Conservation (phyloP, 1,140 invertebrate genomes). For the Tribolium madens region DNA sequence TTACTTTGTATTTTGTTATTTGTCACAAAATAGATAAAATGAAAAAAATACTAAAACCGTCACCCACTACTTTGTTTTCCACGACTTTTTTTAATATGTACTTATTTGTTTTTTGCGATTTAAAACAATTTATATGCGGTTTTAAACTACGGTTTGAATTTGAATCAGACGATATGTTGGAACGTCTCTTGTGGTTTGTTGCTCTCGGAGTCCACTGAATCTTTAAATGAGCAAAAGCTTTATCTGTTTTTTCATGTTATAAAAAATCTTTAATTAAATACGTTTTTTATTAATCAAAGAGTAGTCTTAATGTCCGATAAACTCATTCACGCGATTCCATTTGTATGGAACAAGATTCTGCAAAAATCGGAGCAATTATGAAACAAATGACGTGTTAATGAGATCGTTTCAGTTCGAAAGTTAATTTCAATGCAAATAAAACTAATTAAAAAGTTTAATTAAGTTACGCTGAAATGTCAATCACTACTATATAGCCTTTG, state of each 20-base stretch:
- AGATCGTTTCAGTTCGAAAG: constrained; percentile 40
- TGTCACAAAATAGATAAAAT: neutral
- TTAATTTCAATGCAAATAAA: constrained; percentile 58
- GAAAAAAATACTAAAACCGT: too few species aligned
- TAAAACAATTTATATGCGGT: neutral
- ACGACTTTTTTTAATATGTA: too few species aligned
- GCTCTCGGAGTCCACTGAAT: neutral
- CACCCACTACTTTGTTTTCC: too few species aligned
- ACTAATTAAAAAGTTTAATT: constrained; percentile 59
- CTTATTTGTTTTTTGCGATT: neutral
- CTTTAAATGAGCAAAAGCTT: neutral
- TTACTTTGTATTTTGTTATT: neutral
- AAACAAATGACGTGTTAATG: constrained; percentile 42
- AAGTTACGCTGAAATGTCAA: constrained; percentile 52
- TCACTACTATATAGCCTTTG: constrained; percentile 43
- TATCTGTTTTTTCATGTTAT: neutral
- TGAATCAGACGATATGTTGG: neutral
- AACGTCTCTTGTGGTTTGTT: neutral
- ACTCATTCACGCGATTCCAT: neutral
- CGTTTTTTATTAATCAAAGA: neutral
- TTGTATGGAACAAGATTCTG: neutral
- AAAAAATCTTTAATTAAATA: neutral
- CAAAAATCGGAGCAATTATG: constrained; percentile 25
- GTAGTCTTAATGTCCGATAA: neutral
- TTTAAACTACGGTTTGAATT: neutral